phyloP scores from a whole-genome alignment of 2,113 vertebrate genomes.

The Crotalus horridus region DNA sequence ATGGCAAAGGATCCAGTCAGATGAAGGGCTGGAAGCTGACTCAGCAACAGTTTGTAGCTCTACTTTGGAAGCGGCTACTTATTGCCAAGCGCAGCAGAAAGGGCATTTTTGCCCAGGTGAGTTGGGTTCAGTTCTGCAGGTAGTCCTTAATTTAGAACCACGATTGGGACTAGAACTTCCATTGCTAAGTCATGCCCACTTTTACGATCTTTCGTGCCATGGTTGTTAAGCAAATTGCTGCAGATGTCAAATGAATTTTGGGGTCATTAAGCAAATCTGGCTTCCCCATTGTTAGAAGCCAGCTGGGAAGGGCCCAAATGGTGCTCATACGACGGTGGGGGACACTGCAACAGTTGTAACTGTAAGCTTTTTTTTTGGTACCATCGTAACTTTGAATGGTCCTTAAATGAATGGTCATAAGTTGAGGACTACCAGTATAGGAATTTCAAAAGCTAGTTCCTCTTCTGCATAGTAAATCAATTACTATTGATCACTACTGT shows the following conservation, averaged over 20 bases:
- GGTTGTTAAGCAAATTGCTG: background rate
- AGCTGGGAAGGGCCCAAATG: background rate
- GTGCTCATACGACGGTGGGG: background rate
- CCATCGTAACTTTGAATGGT: background rate
- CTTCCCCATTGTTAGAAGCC: background rate
- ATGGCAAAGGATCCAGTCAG: slow-evolving; percentile 89
- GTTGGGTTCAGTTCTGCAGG: slow-evolving; percentile 10
- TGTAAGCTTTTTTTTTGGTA: background rate
- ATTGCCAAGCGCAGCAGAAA: slow-evolving; percentile 91
- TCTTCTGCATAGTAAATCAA: background rate
- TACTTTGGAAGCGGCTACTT: slow-evolving; percentile 93
- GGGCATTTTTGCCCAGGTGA: slow-evolving; percentile 97
- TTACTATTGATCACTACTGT: too few species aligned
- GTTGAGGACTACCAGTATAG: background rate
- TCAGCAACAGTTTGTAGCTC: slow-evolving; percentile 89
- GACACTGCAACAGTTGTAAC: background rate
- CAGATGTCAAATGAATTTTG: background rate
- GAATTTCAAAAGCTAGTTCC: background rate
- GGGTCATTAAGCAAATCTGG: background rate
- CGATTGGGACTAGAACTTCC: background rate
- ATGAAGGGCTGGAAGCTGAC: slow-evolving; percentile 87
- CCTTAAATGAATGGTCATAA: background rate
- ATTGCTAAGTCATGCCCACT: background rate
- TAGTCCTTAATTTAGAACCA: background rate
- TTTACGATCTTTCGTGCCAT: background rate